Evolutionary conservation across 2,113 vertebrate species (phyloP).

Genomic region (Isurus oxyrinchus): DNA sequence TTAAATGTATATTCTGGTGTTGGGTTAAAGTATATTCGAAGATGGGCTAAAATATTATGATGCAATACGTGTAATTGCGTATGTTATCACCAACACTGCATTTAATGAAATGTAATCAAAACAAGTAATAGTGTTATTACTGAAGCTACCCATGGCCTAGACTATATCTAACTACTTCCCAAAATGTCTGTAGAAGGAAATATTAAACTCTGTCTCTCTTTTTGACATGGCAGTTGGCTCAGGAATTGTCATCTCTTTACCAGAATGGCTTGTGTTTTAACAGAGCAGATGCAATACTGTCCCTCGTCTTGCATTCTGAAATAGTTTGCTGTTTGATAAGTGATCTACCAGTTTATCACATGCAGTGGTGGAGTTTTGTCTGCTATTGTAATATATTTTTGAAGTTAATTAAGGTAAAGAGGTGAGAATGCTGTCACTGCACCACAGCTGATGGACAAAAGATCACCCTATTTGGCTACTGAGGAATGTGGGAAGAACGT

Average conservation of each 20-base stretch:
- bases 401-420: neutral
- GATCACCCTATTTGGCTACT: neutral
- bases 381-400: neutral
- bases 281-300: no score
- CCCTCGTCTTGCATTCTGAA: neutral
- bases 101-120: neutral
- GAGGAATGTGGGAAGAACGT: neutral
- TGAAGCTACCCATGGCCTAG: no score
- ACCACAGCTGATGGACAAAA: neutral
- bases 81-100: neutral
- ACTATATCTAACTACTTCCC: neutral
- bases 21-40: neutral
- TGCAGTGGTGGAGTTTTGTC: neutral
- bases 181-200: neutral
- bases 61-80: neutral
- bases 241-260: neutral
- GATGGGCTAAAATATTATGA: neutral
- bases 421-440: neutral
- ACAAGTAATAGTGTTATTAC: neutral
- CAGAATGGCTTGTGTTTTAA: neutral
- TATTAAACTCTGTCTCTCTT: neutral
- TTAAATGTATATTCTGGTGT: no score
- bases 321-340: neutral
- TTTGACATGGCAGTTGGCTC: neutral
- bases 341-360: neutral